Evolutionary conservation across 2,888 invertebrate genomes (phyloP).

Genomic region (Cristatella mucedo): DNA sequence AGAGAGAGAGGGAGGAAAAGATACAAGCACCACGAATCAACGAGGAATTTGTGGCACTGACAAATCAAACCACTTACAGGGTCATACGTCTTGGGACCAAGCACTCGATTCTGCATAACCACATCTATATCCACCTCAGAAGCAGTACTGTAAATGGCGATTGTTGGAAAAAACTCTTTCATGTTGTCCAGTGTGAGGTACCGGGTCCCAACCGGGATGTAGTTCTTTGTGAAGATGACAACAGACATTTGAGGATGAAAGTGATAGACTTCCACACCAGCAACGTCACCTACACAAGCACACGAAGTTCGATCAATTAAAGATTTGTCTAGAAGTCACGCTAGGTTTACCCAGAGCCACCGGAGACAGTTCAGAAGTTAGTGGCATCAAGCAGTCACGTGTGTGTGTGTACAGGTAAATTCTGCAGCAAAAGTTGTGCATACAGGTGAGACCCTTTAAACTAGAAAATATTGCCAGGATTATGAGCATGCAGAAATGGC

Average conservation of each 20-base stretch:
- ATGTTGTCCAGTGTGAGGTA: constrained; percentile 18
- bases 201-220: constrained; percentile 22
- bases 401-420: background rate
- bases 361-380: no score
- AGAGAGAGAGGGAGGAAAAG: no score
- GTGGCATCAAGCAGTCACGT: no score
- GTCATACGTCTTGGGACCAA: no score
- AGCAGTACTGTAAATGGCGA: constrained; percentile 26
- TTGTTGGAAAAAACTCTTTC: constrained; percentile 23
- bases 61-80: constrained; percentile 11
- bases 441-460: no score
- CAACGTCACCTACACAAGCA: constrained; percentile 19
- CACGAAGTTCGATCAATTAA: no score
- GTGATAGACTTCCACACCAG: constrained; percentile 21
- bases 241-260: constrained; percentile 21
- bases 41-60: background rate
- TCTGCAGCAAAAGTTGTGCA: background rate
- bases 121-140: constrained; percentile 24
- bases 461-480: no score
- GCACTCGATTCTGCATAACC: constrained; percentile 25
- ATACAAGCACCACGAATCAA: background rate
- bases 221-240: constrained; percentile 25
- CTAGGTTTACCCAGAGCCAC: no score
- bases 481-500: no score
- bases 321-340: no score